Evolutionary conservation across 2,888 invertebrate genomes (phyloP), one percentile per base, ranked within the genome.

Genomic region (Caradrina clavipalpis): DNA sequence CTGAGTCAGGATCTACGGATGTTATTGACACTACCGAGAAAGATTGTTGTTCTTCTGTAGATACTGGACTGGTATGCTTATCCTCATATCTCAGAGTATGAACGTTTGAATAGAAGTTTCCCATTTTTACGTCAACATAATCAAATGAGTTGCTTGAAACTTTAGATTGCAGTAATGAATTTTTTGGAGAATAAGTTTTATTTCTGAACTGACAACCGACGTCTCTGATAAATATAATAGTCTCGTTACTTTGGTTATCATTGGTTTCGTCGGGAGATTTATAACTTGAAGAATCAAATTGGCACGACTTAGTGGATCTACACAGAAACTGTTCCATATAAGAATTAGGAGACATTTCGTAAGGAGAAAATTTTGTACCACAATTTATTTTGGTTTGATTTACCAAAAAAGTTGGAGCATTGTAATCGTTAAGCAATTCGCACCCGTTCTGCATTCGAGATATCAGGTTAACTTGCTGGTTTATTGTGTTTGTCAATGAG

Each of bases 171-270:
- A 87, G 65, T 31, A 85, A 17, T 39, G 89, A 90, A 68, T 86
- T 87, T 64, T 83, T 87, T 0, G 85, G 87, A 3, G 85, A 83
- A 73, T 72, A 80, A 17, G 42, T 83, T 82, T 90, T 92, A 67
- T 87, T 89, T 73, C 88, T 84, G 76, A 94, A 95, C 76, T 95
- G 95, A 78, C 95, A 95, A 8, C 95, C 95, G 11, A 95, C 95
- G 75, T 95, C 95, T 84, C 95, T 91, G 47, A 95, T 93, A 69
- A 91, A 95, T 73, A 95, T 85, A 17, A 95, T 86, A 2, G 87
- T 89, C 42, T 93, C 91, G 19, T 84, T 86, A 58, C 88, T 90
- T 0, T 68, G 21, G 45, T 65, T 81, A 50, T 84, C 83, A 63
- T 83, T 84, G 13, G 58, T 42, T 35, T 73, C 59, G 49, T 56